These are phyloP conservation scores for Cantharis nigra DNA, from an alignment of 2,888 invertebrate species.

Conservation along the genomic window DNA sequence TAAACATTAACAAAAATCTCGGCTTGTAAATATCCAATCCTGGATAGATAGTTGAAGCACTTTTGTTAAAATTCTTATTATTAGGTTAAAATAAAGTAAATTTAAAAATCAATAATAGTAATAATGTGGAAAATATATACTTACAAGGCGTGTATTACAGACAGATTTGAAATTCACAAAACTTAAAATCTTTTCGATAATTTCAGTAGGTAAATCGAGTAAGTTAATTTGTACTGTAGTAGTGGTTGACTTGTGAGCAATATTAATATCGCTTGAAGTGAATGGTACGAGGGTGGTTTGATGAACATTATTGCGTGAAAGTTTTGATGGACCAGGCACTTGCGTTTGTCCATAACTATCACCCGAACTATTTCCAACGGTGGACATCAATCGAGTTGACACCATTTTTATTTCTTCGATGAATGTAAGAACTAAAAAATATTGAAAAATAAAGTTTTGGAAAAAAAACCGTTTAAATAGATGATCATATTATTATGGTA, in stretches of 20 bases:
- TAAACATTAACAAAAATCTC: not conserved
- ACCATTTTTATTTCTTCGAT: constrained; percentile 54
- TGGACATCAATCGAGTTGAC: constrained; percentile 61
- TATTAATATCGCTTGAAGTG: constrained; percentile 6
- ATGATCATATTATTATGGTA: not conserved
- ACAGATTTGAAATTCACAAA: constrained; percentile 72
- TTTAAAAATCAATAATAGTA: not conserved
- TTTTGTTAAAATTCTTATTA: not conserved
- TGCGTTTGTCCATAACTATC: constrained; percentile 38
- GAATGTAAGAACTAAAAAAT: not conserved
- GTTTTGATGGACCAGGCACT: constrained; percentile 44
- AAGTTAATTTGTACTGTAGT: constrained; percentile 50
- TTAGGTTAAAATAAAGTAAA: not conserved
- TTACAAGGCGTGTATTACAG: constrained; percentile 15
- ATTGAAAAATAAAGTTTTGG: not conserved
- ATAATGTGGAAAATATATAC: not conserved
- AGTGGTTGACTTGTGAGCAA: constrained; percentile 36
- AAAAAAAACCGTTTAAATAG: not conserved
- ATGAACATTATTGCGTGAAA: constrained; percentile 43
- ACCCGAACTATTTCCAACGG: constrained; percentile 53
- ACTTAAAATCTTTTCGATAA: constrained; percentile 78
- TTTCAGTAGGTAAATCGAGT: constrained; percentile 78
- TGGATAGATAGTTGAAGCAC: not conserved
- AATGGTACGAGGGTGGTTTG: not conserved
- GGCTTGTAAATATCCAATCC: not conserved